Conservation (phyloP, 1,140 invertebrate species). For the Microvelia longipes region DNA sequence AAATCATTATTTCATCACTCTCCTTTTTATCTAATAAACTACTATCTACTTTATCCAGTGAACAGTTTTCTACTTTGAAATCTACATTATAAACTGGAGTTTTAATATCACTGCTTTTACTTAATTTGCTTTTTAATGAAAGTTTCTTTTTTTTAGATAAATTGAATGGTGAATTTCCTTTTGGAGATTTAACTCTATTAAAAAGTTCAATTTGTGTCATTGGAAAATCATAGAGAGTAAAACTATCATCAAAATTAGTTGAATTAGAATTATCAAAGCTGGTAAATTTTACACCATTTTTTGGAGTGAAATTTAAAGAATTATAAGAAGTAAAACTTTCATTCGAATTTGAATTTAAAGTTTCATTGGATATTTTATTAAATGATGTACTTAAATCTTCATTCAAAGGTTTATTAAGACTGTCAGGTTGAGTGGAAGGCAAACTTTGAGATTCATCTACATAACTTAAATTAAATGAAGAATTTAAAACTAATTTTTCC, state of each 20-base stretch:
- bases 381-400: not conserved
- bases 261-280: too few relatives aligned
- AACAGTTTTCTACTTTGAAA: too few relatives aligned
- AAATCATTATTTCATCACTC: not conserved
- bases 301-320: not conserved
- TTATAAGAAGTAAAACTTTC: not conserved
- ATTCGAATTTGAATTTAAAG: not conserved
- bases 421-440: too few relatives aligned
- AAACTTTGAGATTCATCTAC: not conserved
- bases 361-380: not conserved
- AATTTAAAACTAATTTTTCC: not conserved
- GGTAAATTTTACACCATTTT: not conserved
- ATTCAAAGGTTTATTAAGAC: not conserved
- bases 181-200: not conserved
- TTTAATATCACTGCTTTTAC: too few relatives aligned
- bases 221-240: not conserved
- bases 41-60: not conserved
- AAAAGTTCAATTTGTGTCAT: not conserved
- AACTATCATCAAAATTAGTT: not conserved
- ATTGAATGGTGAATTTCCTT: not conserved
- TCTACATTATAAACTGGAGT: too few relatives aligned
- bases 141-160: not conserved
- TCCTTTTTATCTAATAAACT: not conserved
- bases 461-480: not conserved
- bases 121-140: not conserved